Evolutionary conservation across 2,888 invertebrate species (phyloP), one percentile per base, ranked within the genome.

Genomic region (Caenorhabditis wallacei): DNA sequence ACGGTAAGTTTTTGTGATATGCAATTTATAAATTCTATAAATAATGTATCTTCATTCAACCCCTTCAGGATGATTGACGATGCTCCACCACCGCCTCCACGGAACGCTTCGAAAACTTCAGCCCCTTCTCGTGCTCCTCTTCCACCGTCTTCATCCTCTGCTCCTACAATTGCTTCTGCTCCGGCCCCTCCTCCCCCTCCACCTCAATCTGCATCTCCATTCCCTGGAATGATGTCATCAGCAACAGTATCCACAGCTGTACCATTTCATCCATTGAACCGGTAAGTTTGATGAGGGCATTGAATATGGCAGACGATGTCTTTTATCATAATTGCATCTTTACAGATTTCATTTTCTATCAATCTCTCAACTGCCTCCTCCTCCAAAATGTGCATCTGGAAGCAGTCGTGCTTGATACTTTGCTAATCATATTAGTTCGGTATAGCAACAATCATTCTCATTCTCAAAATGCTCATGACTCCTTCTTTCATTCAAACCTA

Each of bases 261-360:
- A 7, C 82, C 68, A 48, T 83, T 70, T 24, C 82, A 83, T 64
- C 82, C 82, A 10, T 48, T 79, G 1, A 71, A 54, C 13, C 63
- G 78, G 78, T 78, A 56, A 26, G 18, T 22, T 4, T 40, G 13
- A 40, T 8, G 16, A 5, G 3, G 30, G 30, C n/a, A n/a, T n/a
- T n/a, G n/a, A n/a, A n/a, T n/a, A n/a, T n/a, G n/a, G n/a, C n/a
- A n/a, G n/a, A n/a, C n/a, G n/a, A n/a, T n/a, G n/a, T n/a, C n/a
- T n/a, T n/a, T n/a, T n/a, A n/a, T n/a, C n/a, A n/a, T n/a, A n/a
- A n/a, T n/a, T n/a, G n/a, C n/a, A n/a, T n/a, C n/a, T n/a, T 74
- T 82, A 22, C 78, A 82, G 88, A 68, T 88, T 88, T 74, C 69
- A 74, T n/a, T 88, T 88, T 24, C 54, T 84, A 20, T 81, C 85